These are phyloP conservation scores for Diorhabda sublineata DNA, from an alignment of 1,140 invertebrate species.

Conservation along the genomic window DNA sequence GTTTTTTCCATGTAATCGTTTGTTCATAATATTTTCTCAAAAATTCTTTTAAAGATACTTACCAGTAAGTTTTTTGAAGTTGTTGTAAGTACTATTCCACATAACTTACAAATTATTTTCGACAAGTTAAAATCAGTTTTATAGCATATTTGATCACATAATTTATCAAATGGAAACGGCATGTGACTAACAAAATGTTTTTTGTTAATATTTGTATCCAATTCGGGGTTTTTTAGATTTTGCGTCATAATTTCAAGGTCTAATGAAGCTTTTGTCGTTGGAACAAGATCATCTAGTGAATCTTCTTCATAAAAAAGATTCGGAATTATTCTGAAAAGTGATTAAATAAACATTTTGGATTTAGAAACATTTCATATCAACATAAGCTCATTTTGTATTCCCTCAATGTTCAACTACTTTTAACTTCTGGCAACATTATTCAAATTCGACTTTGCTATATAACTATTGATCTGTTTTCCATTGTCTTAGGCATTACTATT, in stretches of 20 bases:
- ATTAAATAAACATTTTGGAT: too few relatives aligned
- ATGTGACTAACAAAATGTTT: constrained; percentile 39
- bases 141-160: constrained; percentile 18
- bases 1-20: too few relatives aligned
- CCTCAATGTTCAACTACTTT: too few relatives aligned
- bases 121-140: constrained; percentile 48
- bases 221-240: constrained; percentile 26
- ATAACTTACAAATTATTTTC: constrained; percentile 50
- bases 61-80: constrained; percentile 62
- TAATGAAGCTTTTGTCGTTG: constrained; percentile 47
- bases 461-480: too few relatives aligned
- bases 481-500: too few relatives aligned
- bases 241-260: constrained; percentile 45
- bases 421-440: too few relatives aligned
- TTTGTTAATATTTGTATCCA: constrained; percentile 32
- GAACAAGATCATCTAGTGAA: constrained; percentile 46
- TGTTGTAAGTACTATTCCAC: constrained; percentile 52
- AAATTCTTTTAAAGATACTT: constrained; percentile 41
- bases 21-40: too few relatives aligned
- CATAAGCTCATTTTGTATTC: too few relatives aligned
- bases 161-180: constrained; percentile 42
- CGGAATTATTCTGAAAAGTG: constrained; percentile 50
- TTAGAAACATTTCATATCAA: too few relatives aligned
- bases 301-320: constrained; percentile 46
- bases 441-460: too few relatives aligned